phyloP scores from a whole-genome alignment of 2,888 invertebrate species.

The Mesorhabditis sp. region DNA sequence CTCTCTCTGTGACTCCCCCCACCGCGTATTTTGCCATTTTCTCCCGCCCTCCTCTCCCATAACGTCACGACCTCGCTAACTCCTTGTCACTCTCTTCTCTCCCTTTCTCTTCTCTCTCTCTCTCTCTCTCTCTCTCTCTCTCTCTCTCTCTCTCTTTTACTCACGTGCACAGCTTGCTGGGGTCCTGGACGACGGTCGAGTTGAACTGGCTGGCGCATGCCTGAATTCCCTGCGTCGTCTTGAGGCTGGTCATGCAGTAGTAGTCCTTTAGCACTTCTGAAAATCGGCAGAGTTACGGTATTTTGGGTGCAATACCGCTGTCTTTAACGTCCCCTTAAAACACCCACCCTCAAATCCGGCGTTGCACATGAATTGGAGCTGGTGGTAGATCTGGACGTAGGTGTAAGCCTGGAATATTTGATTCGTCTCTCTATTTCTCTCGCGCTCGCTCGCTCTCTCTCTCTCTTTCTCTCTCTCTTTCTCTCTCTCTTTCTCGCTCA shows the following conservation, averaged over 20 bases:
- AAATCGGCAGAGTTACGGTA: neutral
- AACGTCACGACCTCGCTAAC: no score
- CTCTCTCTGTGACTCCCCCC: conserved; percentile 14
- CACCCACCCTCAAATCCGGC: conserved; percentile 38
- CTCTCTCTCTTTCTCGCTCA: conserved; percentile 10
- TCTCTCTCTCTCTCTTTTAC: conserved; percentile 5
- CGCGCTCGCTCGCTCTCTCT: neutral
- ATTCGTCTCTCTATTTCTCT: neutral
- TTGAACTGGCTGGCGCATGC: conserved; percentile 31
- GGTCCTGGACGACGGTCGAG: conserved; percentile 19
- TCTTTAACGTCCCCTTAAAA: neutral
- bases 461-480: neutral
- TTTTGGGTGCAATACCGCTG: no score
- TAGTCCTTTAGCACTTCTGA: conserved; percentile 28
- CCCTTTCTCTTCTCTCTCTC: neutral
- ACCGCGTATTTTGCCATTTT: neutral
- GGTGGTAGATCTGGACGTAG: conserved; percentile 37
- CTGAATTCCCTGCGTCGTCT: conserved; percentile 18
- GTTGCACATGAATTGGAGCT: conserved; percentile 40
- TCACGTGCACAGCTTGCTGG: conserved; percentile 34
- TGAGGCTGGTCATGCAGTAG: conserved; percentile 24
- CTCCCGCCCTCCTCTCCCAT: neutral
- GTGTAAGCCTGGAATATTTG: conserved; percentile 25
- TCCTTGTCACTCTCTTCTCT: neutral
- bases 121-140: neutral